Percentiles rank a stretch among this genome's conserved stretches.
Conservation (phyloP, 2,113 vertebrate species). For the Melanostigma gelatinosum region DNA sequence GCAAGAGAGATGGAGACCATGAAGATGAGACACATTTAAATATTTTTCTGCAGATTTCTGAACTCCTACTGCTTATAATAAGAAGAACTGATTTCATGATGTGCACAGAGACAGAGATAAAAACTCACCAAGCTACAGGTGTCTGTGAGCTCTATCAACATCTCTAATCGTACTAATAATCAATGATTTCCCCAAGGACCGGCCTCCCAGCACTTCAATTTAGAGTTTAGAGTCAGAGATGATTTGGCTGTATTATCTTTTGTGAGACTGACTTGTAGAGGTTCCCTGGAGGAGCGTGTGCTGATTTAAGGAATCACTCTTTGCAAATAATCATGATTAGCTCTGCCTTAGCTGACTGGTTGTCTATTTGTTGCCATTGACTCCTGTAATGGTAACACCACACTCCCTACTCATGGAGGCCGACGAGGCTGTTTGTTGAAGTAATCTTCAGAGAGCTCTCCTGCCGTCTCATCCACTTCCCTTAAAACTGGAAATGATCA, state of each 20-base stretch:
- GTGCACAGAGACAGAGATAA: slow-evolving; percentile 20
- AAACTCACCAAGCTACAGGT: slow-evolving; percentile 31
- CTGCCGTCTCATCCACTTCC: slow-evolving; percentile 38
- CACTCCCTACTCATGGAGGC: slow-evolving; percentile 4
- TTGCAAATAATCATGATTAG: slow-evolving; percentile 70
- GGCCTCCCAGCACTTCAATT: slow-evolving; percentile 26
- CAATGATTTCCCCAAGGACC: slow-evolving; percentile 54
- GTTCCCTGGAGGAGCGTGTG: slow-evolving; percentile 32
- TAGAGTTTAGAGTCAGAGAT: slow-evolving; percentile 37
- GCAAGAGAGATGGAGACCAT: neutral
- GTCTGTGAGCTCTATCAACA: slow-evolving; percentile 47
- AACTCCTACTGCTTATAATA: slow-evolving; percentile 1
- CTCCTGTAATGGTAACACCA: neutral
- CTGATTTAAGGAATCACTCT: slow-evolving; percentile 62
- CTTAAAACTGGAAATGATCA: slow-evolving; percentile 48
- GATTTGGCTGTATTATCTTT: slow-evolving; percentile 57
- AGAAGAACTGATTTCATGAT: neutral
- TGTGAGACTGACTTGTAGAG: slow-evolving; percentile 34
- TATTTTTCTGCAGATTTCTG: neutral
- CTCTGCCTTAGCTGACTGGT: slow-evolving; percentile 48
- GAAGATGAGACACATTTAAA: neutral
- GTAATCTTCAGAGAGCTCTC: slow-evolving; percentile 45
- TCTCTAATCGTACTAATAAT: slow-evolving; percentile 53
- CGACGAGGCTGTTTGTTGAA: slow-evolving; percentile 40
- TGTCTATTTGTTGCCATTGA: slow-evolving; percentile 58